phyloP scores from a whole-genome alignment of 1,140 invertebrate species.

The Odontomachus brunneus region DNA sequence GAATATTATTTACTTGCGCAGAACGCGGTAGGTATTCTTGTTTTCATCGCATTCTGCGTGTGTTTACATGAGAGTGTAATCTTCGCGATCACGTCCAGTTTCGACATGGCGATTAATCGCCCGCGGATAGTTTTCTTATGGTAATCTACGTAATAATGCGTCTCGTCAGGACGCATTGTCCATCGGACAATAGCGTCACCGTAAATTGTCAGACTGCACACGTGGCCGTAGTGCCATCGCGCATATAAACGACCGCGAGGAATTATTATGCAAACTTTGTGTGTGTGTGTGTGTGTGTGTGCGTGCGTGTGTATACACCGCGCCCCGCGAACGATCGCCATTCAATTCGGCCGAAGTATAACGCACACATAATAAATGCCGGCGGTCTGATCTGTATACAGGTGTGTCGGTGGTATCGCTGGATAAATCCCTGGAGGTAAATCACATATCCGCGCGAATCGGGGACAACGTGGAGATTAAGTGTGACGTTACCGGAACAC shows the following conservation, averaged over 20 bases:
- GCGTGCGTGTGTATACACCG: too few relatives aligned
- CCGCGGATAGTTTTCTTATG: conserved; percentile 41
- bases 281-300: too few relatives aligned
- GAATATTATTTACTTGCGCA: too few relatives aligned
- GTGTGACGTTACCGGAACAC: conserved; percentile 91
- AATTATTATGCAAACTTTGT: conserved; percentile 61
- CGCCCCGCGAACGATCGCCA: conserved; percentile 24
- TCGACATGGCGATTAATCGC: conserved; percentile 12
- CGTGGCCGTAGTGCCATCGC: conserved; percentile 46
- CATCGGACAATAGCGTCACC: conserved; percentile 49
- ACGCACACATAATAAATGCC: conserved; percentile 4
- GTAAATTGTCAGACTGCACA: conserved; percentile 53
- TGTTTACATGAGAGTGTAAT: neutral
- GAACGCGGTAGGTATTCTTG: too few relatives aligned
- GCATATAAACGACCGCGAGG: conserved; percentile 48
- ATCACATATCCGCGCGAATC: conserved; percentile 89
- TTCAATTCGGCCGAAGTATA: conserved; percentile 39
- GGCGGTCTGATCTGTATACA: conserved; percentile 75
- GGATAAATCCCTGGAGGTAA: conserved; percentile 91
- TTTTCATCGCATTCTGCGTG: too few relatives aligned
- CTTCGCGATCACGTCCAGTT: neutral
- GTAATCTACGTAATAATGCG: conserved; percentile 42
- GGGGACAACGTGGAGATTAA: conserved; percentile 93
- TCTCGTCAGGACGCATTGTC: conserved; percentile 38
- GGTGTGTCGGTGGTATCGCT: conserved; percentile 91